A percentile compares a stretch with the other conserved stretches of the same genome.
Evolutionary conservation across 2,888 invertebrate species (phyloP).

Genomic region (Asteroscopus sphinx): DNA sequence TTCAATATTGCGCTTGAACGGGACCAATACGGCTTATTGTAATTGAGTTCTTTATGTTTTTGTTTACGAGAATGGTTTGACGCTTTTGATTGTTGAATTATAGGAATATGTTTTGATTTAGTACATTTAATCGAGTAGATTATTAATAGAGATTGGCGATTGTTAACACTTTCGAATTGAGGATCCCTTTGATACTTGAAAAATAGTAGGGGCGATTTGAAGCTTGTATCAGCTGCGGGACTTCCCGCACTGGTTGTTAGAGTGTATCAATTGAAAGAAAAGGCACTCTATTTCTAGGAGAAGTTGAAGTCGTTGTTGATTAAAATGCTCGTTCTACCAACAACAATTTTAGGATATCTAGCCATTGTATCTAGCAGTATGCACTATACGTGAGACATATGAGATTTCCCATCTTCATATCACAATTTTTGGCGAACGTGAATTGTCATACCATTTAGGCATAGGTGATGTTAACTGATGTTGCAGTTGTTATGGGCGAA

Average conservation of each 20-base stretch:
- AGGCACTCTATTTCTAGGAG: conserved; percentile 1
- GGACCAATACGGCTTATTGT: conserved; percentile 76
- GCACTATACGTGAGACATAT: no score
- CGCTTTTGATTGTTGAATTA: conserved; percentile 49
- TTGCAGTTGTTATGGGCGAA: no score
- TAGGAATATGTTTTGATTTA: conserved; percentile 39
- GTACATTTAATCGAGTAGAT: conserved; percentile 18
- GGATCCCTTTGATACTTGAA: conserved; percentile 29
- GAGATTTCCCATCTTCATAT: no score
- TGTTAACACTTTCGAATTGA: conserved; percentile 2
- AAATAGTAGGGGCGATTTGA: conserved; percentile 11
- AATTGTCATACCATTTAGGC: no score
- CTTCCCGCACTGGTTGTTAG: conserved; percentile 23
- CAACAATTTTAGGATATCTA: no score
- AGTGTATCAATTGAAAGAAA: conserved; percentile 18
- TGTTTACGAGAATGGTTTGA: conserved; percentile 64
- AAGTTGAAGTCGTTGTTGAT: no score
- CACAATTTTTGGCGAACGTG: no score
- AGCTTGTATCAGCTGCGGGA: conserved; percentile 36
- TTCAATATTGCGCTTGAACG: conserved; percentile 81
- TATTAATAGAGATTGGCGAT: conserved; percentile 10
- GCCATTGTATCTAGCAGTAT: no score
- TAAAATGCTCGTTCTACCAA: no score
- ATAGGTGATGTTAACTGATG: no score
- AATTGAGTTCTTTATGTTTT: conserved; percentile 77